Conservation (phyloP, 2,797 vertebrate species). For the Streptopelia turtur region DNA sequence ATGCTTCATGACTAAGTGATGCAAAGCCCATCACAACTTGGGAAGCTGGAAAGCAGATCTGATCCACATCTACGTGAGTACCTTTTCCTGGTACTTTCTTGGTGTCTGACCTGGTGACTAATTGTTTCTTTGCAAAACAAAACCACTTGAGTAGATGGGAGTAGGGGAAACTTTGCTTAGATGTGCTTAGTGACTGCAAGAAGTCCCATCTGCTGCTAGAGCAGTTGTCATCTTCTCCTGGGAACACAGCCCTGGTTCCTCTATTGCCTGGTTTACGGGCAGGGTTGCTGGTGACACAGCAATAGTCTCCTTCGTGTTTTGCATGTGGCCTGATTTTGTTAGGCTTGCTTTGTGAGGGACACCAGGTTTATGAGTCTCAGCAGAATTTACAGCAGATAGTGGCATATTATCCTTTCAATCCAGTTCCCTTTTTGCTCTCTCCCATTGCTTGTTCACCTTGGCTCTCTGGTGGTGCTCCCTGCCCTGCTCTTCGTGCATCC, state of each 20-base stretch:
- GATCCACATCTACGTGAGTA: background rate
- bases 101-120: background rate
- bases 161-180: background rate
- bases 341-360: background rate
- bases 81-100: background rate
- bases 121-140: background rate
- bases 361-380: background rate
- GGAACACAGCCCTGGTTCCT: background rate
- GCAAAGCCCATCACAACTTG: background rate
- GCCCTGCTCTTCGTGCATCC: background rate
- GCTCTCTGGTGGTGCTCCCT: background rate
- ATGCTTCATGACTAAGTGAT: background rate
- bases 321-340: background rate
- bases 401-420: background rate
- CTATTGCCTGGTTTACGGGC: background rate
- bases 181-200: background rate
- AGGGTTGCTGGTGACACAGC: background rate
- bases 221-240: background rate
- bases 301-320: background rate
- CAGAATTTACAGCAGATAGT: background rate
- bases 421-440: background rate
- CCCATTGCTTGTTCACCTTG: fast-evolving
- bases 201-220: background rate
- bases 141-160: background rate
- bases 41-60: background rate